Conservation (phyloP, 2,888 invertebrate genomes). For the Xylota sylvarum region DNA sequence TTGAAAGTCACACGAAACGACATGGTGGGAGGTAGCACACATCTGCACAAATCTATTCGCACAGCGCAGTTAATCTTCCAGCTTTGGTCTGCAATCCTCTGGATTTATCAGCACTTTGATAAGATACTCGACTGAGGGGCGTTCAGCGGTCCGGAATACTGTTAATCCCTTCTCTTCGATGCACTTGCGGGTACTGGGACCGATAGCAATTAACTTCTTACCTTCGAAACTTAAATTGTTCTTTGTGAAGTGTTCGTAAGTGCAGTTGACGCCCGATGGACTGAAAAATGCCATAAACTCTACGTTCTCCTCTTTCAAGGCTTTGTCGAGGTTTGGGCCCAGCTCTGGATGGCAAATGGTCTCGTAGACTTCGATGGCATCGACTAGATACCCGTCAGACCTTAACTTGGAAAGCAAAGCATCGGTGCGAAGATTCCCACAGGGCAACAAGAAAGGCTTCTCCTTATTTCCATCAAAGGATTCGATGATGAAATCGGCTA, state of each 20-base stretch:
- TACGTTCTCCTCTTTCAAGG: slow-evolving; percentile 84
- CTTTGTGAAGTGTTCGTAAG: slow-evolving; percentile 84
- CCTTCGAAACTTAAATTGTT: slow-evolving; percentile 81
- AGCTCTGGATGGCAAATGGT: slow-evolving; percentile 85
- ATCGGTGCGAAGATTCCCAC: slow-evolving; percentile 86
- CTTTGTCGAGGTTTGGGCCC: slow-evolving; percentile 83
- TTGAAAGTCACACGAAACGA: slow-evolving; percentile 46
- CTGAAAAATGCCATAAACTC: slow-evolving; percentile 87
- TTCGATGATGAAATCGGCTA: slow-evolving; percentile 85
- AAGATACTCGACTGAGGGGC: slow-evolving; percentile 86
- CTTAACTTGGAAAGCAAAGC: slow-evolving; percentile 85
- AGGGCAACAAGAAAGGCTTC: slow-evolving; percentile 86
- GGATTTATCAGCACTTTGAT: slow-evolving; percentile 84
- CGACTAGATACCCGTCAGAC: slow-evolving; percentile 84
- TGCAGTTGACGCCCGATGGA: slow-evolving; percentile 86
- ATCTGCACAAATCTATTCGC: not conserved
- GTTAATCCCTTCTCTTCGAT: slow-evolving; percentile 84
- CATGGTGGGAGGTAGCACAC: slow-evolving; percentile 3
- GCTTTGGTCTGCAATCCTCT: slow-evolving; percentile 79
- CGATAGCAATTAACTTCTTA: slow-evolving; percentile 86
- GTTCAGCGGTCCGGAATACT: slow-evolving; percentile 85
- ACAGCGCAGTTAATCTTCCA: slow-evolving; percentile 45
- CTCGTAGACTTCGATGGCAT: slow-evolving; percentile 86
- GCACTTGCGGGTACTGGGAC: slow-evolving; percentile 86
- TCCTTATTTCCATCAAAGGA: slow-evolving; percentile 84